phyloP scores from a whole-genome alignment of 2,113 vertebrate species.

The Corythornis cristatus region DNA sequence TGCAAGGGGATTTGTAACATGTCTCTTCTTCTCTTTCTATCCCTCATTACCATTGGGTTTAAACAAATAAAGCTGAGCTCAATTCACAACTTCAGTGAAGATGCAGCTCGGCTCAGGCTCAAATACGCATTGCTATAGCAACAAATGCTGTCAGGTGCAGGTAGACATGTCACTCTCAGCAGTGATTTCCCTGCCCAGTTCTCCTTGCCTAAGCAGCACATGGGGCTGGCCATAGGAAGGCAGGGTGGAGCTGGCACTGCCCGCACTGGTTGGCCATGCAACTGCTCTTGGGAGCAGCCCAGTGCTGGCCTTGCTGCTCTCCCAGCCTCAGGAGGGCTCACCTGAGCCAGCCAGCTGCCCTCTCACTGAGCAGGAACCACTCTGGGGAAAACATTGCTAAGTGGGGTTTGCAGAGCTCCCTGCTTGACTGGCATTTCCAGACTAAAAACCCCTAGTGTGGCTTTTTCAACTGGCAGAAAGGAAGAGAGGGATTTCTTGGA shows the following conservation, averaged over 20 bases:
- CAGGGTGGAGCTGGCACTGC: neutral
- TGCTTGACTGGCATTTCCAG: neutral
- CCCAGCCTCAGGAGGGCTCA: neutral
- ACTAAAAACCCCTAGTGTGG: neutral
- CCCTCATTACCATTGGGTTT: slow-evolving; percentile 15
- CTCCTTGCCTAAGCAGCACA: neutral
- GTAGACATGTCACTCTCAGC: slow-evolving; percentile 30
- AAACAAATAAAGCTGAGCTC: slow-evolving; percentile 73
- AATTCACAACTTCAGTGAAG: slow-evolving; percentile 71
- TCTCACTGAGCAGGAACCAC: neutral
- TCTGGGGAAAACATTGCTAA: neutral
- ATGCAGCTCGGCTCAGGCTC: slow-evolving; percentile 31
- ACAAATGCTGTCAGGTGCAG: slow-evolving; percentile 52
- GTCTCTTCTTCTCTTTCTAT: slow-evolving; percentile 38
- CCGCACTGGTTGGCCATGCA: neutral
- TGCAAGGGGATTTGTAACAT: neutral
- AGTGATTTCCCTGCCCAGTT: neutral
- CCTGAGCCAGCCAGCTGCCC: neutral
- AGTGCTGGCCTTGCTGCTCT: neutral
- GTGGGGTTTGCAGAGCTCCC: neutral
- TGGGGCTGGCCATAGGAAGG: neutral
- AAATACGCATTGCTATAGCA: slow-evolving; percentile 68
- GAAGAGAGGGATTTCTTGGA: neutral
- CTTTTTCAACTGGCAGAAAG: neutral
- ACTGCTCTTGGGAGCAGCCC: neutral